Evolutionary conservation across 2,888 invertebrate genomes (phyloP), one percentile per base, ranked within the genome.

Genomic region (Pyrrhia umbra): DNA sequence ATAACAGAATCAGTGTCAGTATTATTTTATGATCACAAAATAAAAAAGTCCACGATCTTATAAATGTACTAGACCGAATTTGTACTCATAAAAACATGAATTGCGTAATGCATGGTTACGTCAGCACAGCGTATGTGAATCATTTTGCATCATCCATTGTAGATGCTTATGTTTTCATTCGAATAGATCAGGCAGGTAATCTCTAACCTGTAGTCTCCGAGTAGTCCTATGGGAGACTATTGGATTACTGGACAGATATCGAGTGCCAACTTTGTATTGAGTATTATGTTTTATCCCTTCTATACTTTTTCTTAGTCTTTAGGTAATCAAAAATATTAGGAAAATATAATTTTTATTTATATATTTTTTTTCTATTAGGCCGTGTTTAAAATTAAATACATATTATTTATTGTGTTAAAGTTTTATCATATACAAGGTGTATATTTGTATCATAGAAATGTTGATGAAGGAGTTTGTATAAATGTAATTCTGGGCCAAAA

Each of bases 401-500:
- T n/a, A 55, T 67, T 70, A 71, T 72, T 76, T 77, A 74, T 77
- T 59, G 45, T 59, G 77, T 74, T 60, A n/a, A 68, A 39, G 61
- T 60, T 62, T 59, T 64, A 52, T 42, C 55, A 61, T 59, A 56
- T 63, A 37, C 42, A 55, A 43, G 39, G 20, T 56, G 72, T 76
- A 49, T 58, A 58, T 75, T 71, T 75, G 50, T 34, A 42, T 8
- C 21, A 34, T 34, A 34, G n/a, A 34, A n/a, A 34, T 34, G 8
- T 34, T 34, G 34, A 34, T 43, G 20, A 30, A 42, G 25, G 23
- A 15, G 9, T 34, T 18, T 60, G 21, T 55, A n/a, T 27, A n/a
- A n/a, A 27, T 23, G 9, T 21, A 5, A 18, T 61, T 69, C 40
- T 56, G 42, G 9, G 16, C 20, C n/a, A 20, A 46, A 60, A 40